Conservation (phyloP, 2,888 invertebrate genomes). For the Omphaloscelis lunosa region DNA sequence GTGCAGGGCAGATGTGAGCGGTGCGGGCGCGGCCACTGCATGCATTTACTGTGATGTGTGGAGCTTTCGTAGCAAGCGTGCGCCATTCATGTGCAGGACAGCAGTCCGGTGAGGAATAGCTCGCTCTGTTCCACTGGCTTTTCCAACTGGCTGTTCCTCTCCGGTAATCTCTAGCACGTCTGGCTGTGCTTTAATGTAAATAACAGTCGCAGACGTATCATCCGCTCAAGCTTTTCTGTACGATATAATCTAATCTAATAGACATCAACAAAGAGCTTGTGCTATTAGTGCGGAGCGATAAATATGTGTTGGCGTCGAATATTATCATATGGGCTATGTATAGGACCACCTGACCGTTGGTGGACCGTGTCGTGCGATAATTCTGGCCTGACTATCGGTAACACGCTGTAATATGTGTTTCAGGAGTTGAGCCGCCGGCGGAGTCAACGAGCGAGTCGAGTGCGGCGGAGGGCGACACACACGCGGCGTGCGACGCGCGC, state of each 20-base stretch:
- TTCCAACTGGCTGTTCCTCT: neutral
- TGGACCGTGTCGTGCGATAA: neutral
- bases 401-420: neutral
- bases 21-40: too few relatives aligned
- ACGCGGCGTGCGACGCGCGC: constrained; percentile 75
- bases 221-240: too few relatives aligned
- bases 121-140: neutral
- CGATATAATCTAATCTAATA: too few relatives aligned
- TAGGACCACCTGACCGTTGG: too few relatives aligned
- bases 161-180: neutral
- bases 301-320: neutral
- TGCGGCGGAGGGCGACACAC: constrained; percentile 37
- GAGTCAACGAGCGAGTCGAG: constrained; percentile 9
- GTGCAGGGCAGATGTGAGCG: too few relatives aligned
- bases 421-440: constrained; percentile 7
- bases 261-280: neutral
- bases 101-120: neutral
- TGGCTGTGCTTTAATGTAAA: neutral
- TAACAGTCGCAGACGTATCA: too few relatives aligned
- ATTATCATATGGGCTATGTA: too few relatives aligned
- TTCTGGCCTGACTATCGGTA: neutral
- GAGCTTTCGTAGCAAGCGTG: neutral
- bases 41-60: too few relatives aligned
- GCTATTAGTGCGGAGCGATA: neutral
- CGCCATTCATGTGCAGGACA: too few relatives aligned